phyloP scores from a whole-genome alignment of 2,888 invertebrate genomes.

The Anticlea derivata region DNA sequence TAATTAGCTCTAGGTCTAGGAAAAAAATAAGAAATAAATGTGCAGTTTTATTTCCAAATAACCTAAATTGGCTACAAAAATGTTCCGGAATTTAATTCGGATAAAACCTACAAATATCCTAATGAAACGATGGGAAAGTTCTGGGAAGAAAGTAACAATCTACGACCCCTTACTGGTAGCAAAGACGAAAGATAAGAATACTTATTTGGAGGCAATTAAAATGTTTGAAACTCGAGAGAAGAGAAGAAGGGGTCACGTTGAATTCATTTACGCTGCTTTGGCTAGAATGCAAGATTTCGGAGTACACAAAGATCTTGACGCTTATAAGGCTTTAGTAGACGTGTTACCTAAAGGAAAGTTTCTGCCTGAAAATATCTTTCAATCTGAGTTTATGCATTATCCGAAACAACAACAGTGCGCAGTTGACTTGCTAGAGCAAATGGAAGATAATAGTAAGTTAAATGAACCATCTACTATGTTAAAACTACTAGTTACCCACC shows the following conservation, averaged over 20 bases:
- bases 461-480: too few species aligned
- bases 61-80: constrained; percentile 65
- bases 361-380: constrained; percentile 91
- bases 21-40: too few species aligned
- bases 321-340: constrained; percentile 93
- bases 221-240: constrained; percentile 88
- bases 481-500: too few species aligned
- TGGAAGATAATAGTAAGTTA: constrained; percentile 93
- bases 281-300: constrained; percentile 95
- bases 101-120: constrained; percentile 50
- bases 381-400: constrained; percentile 96
- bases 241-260: constrained; percentile 93
- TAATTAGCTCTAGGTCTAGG: too few species aligned
- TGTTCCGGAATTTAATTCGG: constrained; percentile 58
- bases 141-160: constrained; percentile 64
- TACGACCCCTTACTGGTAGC: constrained; percentile 77
- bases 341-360: constrained; percentile 95
- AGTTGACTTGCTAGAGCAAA: constrained; percentile 94
- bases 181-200: constrained; percentile 85
- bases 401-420: constrained; percentile 98
- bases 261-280: constrained; percentile 96
- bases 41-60: constrained; percentile 37
- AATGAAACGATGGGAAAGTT: constrained; percentile 65
- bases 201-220: constrained; percentile 89
- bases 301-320: constrained; percentile 93